These are phyloP conservation scores for Globia sparganii DNA, from an alignment of 2,888 invertebrate genomes.

Conservation along the genomic window DNA sequence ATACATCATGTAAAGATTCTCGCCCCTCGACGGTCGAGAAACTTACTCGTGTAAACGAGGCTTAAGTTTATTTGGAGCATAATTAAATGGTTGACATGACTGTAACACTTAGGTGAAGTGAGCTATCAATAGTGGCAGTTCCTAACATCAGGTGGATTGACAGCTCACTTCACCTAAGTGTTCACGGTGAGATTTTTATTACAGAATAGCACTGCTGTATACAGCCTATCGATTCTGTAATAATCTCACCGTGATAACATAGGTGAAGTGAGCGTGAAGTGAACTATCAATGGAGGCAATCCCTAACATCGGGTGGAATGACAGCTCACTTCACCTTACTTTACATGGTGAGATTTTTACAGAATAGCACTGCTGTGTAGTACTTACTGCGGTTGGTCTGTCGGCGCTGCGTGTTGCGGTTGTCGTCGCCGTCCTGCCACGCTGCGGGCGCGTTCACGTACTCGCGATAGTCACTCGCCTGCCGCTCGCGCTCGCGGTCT, in stretches of 20 bases:
- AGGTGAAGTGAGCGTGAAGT: too few species aligned
- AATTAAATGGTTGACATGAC: background rate
- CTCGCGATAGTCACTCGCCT: conserved; percentile 85
- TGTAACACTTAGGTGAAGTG: background rate
- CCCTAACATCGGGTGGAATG: too few species aligned
- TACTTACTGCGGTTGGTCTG: conserved; percentile 81
- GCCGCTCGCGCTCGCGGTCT: conserved; percentile 79
- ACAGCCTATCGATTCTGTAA: too few species aligned
- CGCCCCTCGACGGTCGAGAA: background rate
- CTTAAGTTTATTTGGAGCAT: background rate
- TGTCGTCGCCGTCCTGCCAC: conserved; percentile 85
- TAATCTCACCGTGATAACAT: too few species aligned
- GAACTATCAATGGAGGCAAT: too few species aligned
- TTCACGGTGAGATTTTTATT: too few species aligned
- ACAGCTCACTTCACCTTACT: too few species aligned
- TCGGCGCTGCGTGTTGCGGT: conserved; percentile 85
- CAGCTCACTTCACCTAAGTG: too few species aligned
- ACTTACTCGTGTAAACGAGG: background rate
- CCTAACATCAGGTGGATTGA: too few species aligned
- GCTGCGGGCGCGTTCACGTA: conserved; percentile 87
- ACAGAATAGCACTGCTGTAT: too few species aligned
- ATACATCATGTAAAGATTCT: background rate
- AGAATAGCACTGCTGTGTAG: background rate
- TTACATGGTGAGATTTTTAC: too few species aligned
- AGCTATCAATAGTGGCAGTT: too few species aligned